phyloP scores from a whole-genome alignment of 2,113 vertebrate species.

The Oreocharis arfaki region DNA sequence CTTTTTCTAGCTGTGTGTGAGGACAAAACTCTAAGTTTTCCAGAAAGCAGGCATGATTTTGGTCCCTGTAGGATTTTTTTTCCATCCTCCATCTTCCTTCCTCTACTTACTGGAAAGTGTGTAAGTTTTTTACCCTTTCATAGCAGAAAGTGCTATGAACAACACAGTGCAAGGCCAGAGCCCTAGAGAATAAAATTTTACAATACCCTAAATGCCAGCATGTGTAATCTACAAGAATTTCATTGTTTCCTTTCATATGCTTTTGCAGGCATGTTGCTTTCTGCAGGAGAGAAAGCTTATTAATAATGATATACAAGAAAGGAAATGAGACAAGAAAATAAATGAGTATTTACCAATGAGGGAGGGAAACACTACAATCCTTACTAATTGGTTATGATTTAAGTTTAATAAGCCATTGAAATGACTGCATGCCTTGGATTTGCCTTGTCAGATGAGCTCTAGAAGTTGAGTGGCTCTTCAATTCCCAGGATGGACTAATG shows the following conservation, averaged over 20 bases:
- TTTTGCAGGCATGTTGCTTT: background rate
- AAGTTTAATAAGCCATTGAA: slow-evolving; percentile 45
- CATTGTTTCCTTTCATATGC: background rate
- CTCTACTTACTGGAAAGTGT: background rate
- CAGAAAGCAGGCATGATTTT: background rate
- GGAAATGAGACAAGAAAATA: slow-evolving; percentile 52
- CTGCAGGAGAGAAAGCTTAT: background rate
- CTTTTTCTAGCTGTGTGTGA: background rate
- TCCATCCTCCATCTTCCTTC: background rate
- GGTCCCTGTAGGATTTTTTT: background rate
- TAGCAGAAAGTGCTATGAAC: background rate
- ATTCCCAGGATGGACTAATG: background rate
- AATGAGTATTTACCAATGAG: slow-evolving; percentile 37
- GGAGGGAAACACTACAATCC: background rate
- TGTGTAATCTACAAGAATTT: background rate
- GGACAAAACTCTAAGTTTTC: background rate
- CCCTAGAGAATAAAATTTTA: background rate
- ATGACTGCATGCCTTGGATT: background rate
- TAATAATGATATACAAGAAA: slow-evolving; percentile 11
- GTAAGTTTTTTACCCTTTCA: background rate
- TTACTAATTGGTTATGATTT: slow-evolving; percentile 37
- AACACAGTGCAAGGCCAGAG: background rate
- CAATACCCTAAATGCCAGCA: background rate
- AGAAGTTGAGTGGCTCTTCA: background rate
- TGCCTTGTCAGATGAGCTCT: background rate